phyloP scores from a whole-genome alignment of 1,140 invertebrate genomes.

The Cataglyphis hispanica region DNA sequence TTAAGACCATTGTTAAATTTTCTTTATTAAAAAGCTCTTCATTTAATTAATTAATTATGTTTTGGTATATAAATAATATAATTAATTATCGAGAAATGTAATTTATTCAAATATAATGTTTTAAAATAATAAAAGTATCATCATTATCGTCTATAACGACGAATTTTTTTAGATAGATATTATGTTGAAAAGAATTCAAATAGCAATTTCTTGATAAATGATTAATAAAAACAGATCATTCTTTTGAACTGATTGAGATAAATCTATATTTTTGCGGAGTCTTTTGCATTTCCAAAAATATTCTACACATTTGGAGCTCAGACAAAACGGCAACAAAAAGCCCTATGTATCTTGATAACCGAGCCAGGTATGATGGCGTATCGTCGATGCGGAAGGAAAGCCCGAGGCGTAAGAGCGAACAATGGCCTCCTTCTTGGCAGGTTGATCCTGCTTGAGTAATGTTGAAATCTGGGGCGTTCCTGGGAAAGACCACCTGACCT shows the following conservation, averaged over 20 bases:
- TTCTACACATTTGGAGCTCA: constrained; percentile 19
- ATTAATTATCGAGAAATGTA: background rate
- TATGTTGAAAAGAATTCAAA: too few species aligned
- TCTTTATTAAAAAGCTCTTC: background rate
- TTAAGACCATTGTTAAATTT: background rate
- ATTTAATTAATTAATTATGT: background rate
- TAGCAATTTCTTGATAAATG: background rate
- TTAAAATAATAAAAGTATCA: background rate
- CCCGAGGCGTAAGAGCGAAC: constrained; percentile 78
- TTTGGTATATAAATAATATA: background rate
- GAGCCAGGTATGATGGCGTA: constrained; percentile 52
- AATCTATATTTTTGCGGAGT: background rate
- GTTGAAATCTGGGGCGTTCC: constrained; percentile 86
- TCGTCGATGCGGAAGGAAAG: constrained; percentile 78
- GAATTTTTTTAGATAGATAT: too few species aligned
- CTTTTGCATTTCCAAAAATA: constrained; percentile 7
- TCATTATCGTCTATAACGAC: background rate
- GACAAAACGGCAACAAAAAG: constrained; percentile 34
- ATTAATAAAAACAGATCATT: background rate
- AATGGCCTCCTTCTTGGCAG: constrained; percentile 82
- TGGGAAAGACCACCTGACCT: constrained; percentile 85
- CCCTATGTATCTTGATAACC: constrained; percentile 50
- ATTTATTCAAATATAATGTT: background rate
- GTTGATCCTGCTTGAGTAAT: constrained; percentile 87
- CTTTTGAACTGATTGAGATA: constrained; percentile 11